Evolutionary conservation across 2,797 vertebrate species (phyloP).

Genomic region (Myotis myotis): DNA sequence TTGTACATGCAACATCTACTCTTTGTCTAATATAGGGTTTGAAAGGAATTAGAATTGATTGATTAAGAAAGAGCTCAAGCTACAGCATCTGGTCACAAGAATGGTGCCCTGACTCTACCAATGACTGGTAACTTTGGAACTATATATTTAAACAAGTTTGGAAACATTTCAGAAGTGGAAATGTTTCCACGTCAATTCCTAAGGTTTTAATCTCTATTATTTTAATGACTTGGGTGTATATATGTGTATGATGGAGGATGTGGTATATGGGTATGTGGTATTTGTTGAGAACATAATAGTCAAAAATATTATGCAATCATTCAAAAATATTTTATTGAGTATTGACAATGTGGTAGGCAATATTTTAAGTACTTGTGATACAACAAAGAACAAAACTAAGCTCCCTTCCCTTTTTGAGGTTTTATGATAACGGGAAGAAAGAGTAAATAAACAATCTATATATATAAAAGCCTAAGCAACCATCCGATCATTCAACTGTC

Average conservation of each 20-base stretch:
- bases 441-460: neutral
- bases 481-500: too few relatives aligned
- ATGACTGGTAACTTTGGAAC: neutral
- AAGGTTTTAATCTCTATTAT: neutral
- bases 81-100: neutral
- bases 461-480: too few relatives aligned
- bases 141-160: neutral
- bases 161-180: neutral
- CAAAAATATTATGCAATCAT: neutral
- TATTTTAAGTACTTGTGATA: neutral
- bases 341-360: neutral
- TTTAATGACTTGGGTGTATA: neutral
- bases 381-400: neutral
- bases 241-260: neutral
- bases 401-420: neutral
- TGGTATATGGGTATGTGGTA: neutral
- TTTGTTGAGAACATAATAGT: constrained; percentile 27
- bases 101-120: neutral
- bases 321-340: neutral
- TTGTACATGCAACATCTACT: neutral
- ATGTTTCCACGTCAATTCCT: neutral
- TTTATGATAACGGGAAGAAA: neutral
- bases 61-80: neutral
- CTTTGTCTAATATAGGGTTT: neutral
- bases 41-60: neutral